phyloP scores from a whole-genome alignment of 2,888 invertebrate genomes.

The Diabrotica balteata region DNA sequence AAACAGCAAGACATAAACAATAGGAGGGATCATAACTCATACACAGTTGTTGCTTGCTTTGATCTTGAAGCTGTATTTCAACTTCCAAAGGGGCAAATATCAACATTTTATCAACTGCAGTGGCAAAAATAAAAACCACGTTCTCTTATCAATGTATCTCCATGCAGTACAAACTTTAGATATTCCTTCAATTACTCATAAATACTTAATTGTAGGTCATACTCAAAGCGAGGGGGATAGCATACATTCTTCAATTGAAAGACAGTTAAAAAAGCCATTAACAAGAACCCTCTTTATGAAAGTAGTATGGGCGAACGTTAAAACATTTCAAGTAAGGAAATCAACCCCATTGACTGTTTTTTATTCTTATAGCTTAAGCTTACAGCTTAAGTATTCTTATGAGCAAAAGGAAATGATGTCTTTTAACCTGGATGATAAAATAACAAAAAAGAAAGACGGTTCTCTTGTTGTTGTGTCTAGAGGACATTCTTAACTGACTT shows the following conservation, averaged over 20 bases:
- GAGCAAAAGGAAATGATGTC: constrained; percentile 12
- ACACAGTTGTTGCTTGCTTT: not conserved
- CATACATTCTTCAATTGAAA: not conserved
- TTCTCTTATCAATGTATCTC: not conserved
- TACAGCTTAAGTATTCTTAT: constrained; percentile 11
- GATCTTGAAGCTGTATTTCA: no score
- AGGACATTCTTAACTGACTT: not conserved
- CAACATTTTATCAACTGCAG: constrained; percentile 30
- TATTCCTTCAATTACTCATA: no score
- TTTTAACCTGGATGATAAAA: constrained; percentile 1
- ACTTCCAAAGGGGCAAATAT: constrained; percentile 18
- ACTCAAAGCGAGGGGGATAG: no score
- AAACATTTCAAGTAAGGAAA: constrained; percentile 9
- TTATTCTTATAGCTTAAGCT: no score
- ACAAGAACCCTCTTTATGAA: constrained; percentile 8
- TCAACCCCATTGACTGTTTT: not conserved
- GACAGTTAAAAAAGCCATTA: constrained; percentile 7
- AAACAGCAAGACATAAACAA: constrained; percentile 9
- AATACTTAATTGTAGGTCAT: no score
- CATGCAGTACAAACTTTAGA: no score
- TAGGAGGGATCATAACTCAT: constrained; percentile 6
- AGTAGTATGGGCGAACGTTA: constrained; percentile 16
- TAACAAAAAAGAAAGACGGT: constrained; percentile 10
- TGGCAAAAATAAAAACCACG: constrained; percentile 17
- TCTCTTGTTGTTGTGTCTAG: constrained; percentile 6